Evolutionary conservation across 2,888 invertebrate species (phyloP).

Genomic region (Poecilus cupreus): DNA sequence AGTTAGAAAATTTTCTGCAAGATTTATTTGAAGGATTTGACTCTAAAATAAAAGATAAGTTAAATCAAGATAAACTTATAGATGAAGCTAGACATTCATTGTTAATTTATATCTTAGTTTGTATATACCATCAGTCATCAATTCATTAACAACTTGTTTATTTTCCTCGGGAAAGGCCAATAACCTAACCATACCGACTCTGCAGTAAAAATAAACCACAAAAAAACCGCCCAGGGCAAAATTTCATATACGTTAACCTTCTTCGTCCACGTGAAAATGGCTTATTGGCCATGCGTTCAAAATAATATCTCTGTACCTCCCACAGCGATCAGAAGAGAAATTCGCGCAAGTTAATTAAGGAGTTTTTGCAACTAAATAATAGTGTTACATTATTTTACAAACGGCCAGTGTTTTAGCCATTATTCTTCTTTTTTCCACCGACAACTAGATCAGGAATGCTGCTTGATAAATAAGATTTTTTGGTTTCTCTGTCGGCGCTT

Average conservation of each 20-base stretch:
- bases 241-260: conserved; percentile 5
- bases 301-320: background rate
- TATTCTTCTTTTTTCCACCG: background rate
- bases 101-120: background rate
- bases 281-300: background rate
- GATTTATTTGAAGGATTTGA: too few species aligned
- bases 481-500: background rate
- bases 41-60: too few species aligned
- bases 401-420: background rate
- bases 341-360: background rate
- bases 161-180: background rate
- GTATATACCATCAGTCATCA: background rate
- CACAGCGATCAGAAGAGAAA: background rate
- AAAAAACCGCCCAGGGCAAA: background rate
- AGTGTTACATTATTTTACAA: background rate
- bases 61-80: too few species aligned
- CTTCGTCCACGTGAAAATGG: background rate
- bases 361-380: background rate
- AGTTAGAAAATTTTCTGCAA: too few species aligned
- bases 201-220: background rate
- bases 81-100: too few species aligned
- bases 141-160: background rate
- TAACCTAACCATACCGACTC: background rate
- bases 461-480: background rate
- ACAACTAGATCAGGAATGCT: background rate